Base-by-base conservation (phyloP, 2,113 vertebrate species). In the Notothenia coriiceps region DNA sequence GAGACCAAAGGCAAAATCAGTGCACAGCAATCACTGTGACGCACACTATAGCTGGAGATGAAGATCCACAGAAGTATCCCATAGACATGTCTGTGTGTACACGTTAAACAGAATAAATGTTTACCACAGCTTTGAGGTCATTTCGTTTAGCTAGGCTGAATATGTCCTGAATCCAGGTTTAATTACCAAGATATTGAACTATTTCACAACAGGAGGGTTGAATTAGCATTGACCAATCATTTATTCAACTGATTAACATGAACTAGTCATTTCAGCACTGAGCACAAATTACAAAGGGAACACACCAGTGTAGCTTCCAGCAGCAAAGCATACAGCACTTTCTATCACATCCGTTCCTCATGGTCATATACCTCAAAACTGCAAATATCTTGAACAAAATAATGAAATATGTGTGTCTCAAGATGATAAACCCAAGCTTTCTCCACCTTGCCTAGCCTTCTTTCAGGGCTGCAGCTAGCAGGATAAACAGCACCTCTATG, bases 401-500 rank as follows among this genome's bases (percentile, higher is more conserved):
- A 47, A 10, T 66, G 6, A 20, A 3, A 47, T 0, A 15, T n/a
- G 35, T 22, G 5, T 6, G 50, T 52, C 29, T 49, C 15, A 20
- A 57, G 10, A 62, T 35, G 44, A 13, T 61, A 40, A 49, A 68
- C 11, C 33, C n/a, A 46, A 10, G 22, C 29, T 2, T 15, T 22
- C 46, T 50, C 2, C 50, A 29, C 64, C 51, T 61, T n/a, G n/a
- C n/a, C n/a, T n/a, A 57, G 70, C 74, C 80, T 76, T 65, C 54
- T 72, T 81, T 77, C 63, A 74, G 79, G 89, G 90, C 79, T 78
- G 70, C 77, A 77, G 82, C 83, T 79, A 57, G 77, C 79, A 51
- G 73, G 46, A 71, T 60, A 56, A 90, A 54, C 68, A 46, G 77
- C 78, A 76, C 77, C 44, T 80, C 29, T 94, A 91, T 91, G 87